Base-by-base conservation (phyloP, 2,113 vertebrate genomes). In the Excalfactoria chinensis region DNA sequence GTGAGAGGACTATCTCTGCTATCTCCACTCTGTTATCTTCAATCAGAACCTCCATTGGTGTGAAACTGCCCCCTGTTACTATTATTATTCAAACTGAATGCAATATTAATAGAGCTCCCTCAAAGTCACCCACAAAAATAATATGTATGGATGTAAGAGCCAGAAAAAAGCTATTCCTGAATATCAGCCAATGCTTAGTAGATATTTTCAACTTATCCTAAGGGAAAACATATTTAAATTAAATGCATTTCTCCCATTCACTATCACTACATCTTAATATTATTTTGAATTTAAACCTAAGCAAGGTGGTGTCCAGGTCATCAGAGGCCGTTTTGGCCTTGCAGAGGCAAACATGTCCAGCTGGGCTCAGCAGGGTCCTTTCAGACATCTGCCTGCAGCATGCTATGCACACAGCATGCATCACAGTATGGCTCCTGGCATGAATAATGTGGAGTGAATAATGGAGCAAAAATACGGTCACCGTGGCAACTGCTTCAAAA, bases 391-490 rank as follows among this genome's bases (percentile, higher is more conserved):
- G 74, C 55, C 76, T 60, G 86, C 91, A 76, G 80, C 84, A 77
- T 66, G 67, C 75, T 91, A 84, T 90, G 62, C 19, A 82, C 79
- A 91, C 51, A 41, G 79, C 22, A 48, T 13, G 73, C 46, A 93
- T 44, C 83, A 48, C 79, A 88, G 66, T 49, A 62, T 70, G 84
- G 91, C 89, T 70, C 41, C 87, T 87, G 95, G 89, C 89, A 79
- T 81, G 93, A 93, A 95, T 84, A 88, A 88, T 64, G 84, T 88
- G 91, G 48, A 92, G 43, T 25, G 66, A n/a, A n/a, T n/a, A n/a
- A n/a, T n/a, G n/a, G n/a, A 84, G 85, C 77, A 84, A 93, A 95
- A 96, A 88, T 86, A 72, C 48, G 11, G 64, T 95, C 28, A 0
- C 49, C 90, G 88, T 94, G 79, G 92, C 25, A 93, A 76, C 64